phyloP scores from a whole-genome alignment of 2,888 invertebrate species.

The Biston stratarius region DNA sequence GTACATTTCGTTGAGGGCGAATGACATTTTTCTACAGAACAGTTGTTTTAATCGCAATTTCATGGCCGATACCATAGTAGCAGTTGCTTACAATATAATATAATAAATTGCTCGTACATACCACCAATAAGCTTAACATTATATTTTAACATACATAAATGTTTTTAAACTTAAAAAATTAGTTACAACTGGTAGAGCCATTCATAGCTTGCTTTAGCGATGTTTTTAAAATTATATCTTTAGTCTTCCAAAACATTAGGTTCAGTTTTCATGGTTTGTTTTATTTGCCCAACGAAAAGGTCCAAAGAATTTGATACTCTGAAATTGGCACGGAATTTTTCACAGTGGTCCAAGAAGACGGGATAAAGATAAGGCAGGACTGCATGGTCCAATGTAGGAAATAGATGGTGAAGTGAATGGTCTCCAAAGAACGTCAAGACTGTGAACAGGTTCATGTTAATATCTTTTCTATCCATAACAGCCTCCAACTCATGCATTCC shows the following conservation, averaged over 20 bases:
- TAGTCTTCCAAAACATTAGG: constrained; percentile 35
- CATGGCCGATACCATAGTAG: no score
- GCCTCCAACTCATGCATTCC: constrained; percentile 91
- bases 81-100: no score
- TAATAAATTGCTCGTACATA: no score
- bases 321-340: constrained; percentile 84
- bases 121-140: no score
- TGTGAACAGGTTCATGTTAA: constrained; percentile 88
- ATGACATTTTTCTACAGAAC: no score
- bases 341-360: constrained; percentile 63
- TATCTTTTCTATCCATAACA: constrained; percentile 89
- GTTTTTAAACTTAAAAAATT: no score
- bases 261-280: constrained; percentile 51
- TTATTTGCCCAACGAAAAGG: constrained; percentile 87
- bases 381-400: constrained; percentile 92
- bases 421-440: constrained; percentile 91
- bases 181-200: no score
- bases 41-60: no score
- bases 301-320: constrained; percentile 82
- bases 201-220: background rate
- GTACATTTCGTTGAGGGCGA: no score
- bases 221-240: background rate
- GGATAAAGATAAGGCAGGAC: constrained; percentile 88
- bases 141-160: no score
- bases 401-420: constrained; percentile 91